Evolutionary conservation across 1,140 invertebrate genomes (phyloP), one percentile per base, ranked within the genome.

Genomic region (Drosophila micromelanica): DNA sequence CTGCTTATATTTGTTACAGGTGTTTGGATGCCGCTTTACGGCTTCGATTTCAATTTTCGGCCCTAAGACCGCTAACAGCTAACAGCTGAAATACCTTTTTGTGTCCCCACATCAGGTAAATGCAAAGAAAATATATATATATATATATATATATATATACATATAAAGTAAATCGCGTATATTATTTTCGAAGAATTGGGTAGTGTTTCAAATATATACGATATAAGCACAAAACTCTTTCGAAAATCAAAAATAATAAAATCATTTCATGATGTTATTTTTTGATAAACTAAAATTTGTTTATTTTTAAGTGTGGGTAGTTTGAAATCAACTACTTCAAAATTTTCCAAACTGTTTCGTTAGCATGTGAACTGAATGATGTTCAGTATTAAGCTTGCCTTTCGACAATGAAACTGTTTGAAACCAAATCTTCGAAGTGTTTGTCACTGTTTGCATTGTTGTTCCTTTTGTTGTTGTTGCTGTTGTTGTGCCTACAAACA

Each of bases 11-110:
- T 59, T 68, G 61, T 55, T 79, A 30, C 68, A 69, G 70, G 73
- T 76, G 70, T 72, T 65, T 54, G 55, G 27, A 42, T 45, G 55
- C 60, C 56, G 67, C 76, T 79, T 84, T 85, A 73, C 81, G 80
- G 80, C 69, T 84, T 85, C 81, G 77, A 84, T 85, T 85, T 84
- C 73, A 84, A 84, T 85, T 85, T 84, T 80, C 76, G 55, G 37
- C 59, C 64, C 77, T 55, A 64, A 71, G 71, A 65, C 80, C 56
- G 37, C 17, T 40, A 54, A 63, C 51, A 37, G 49, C 57, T n/a
- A n/a, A n/a, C n/a, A n/a, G 57, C 49, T 20, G 32, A 71, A 65
- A 71, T 71, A 61, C 68, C 52, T 71, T 70, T 52, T 49, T n/a
- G 15, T 23, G 12, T 30, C 46, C 51, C 45, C 27, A 9, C 3